Conservation (phyloP, 2,797 vertebrate species). For the Enteromius trimaculatus region DNA sequence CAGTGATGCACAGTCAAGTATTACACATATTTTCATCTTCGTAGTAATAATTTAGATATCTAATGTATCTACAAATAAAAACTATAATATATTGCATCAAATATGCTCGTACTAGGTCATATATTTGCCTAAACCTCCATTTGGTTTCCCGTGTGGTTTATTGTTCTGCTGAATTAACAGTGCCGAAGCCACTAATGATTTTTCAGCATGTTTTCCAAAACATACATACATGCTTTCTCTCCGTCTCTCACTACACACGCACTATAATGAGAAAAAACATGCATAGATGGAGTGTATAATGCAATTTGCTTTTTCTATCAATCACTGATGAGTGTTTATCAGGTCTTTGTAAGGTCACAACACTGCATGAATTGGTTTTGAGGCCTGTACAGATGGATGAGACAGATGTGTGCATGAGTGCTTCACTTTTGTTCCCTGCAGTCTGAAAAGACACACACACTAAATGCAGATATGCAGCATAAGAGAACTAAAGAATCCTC, state of each 20-base stretch:
- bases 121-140: neutral
- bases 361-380: slow-evolving; percentile 1
- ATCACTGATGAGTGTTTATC: slow-evolving; percentile 10
- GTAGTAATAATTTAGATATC: neutral
- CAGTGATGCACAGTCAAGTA: neutral
- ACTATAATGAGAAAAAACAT: neutral
- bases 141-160: slow-evolving; percentile 1
- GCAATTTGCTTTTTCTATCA: neutral
- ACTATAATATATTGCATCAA: neutral
- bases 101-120: neutral
- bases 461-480: neutral
- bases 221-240: slow-evolving; percentile 16
- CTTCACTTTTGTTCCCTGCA: slow-evolving; percentile 12
- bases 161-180: slow-evolving; percentile 1
- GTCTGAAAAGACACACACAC: neutral
- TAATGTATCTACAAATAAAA: neutral
- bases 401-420: neutral
- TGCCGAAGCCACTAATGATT: slow-evolving; percentile 25
- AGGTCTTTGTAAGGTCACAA: neutral
- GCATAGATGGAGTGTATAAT: neutral
- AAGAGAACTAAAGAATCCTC: neutral
- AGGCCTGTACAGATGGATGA: neutral
- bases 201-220: slow-evolving; percentile 22
- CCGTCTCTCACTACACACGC: slow-evolving; percentile 11
- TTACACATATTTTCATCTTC: neutral